A percentile compares a stretch with the other conserved stretches of the same genome.
These are phyloP conservation scores for Bursaphelenchus okinawaensis DNA, from an alignment of 2,888 invertebrate species.

Conservation along the genomic window DNA sequence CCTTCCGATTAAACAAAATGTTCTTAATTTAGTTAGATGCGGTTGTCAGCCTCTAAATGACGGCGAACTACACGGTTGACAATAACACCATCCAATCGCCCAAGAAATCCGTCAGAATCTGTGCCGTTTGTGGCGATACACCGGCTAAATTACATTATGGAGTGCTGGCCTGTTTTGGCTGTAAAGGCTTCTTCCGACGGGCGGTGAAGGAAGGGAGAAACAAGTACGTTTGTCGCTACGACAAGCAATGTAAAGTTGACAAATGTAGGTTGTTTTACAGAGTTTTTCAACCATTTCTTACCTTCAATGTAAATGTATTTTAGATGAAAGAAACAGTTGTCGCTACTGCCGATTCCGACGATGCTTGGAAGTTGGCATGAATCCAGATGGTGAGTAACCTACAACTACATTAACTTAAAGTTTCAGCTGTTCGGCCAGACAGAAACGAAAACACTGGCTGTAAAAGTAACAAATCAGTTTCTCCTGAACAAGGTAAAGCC, in stretches of 20 bases:
- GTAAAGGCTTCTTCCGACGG: slow-evolving; percentile 49
- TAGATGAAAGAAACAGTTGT: slow-evolving; percentile 49
- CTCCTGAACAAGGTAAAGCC: neutral
- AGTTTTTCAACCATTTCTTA: neutral
- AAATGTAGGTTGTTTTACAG: slow-evolving; percentile 38
- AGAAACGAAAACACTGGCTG: slow-evolving; percentile 30
- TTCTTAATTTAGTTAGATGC: neutral
- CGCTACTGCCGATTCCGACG: slow-evolving; percentile 49
- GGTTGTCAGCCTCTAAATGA: neutral
- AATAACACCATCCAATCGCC: neutral
- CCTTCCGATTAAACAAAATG: no score
- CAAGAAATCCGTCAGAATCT: slow-evolving; percentile 21
- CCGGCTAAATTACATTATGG: slow-evolving; percentile 53
- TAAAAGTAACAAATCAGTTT: slow-evolving; percentile 10
- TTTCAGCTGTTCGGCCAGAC: slow-evolving; percentile 47
- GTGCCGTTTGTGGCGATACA: slow-evolving; percentile 49
- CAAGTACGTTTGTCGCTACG: slow-evolving; percentile 51
- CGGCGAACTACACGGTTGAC: neutral
- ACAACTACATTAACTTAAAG: neutral
- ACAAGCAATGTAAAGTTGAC: slow-evolving; percentile 44
- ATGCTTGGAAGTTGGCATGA: slow-evolving; percentile 52
- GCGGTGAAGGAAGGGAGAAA: slow-evolving; percentile 53
- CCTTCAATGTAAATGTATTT: neutral
- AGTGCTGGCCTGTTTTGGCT: slow-evolving; percentile 47
- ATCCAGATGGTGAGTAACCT: slow-evolving; percentile 42